phyloP scores from a whole-genome alignment of 2,888 invertebrate species.

The Homarus gammarus region DNA sequence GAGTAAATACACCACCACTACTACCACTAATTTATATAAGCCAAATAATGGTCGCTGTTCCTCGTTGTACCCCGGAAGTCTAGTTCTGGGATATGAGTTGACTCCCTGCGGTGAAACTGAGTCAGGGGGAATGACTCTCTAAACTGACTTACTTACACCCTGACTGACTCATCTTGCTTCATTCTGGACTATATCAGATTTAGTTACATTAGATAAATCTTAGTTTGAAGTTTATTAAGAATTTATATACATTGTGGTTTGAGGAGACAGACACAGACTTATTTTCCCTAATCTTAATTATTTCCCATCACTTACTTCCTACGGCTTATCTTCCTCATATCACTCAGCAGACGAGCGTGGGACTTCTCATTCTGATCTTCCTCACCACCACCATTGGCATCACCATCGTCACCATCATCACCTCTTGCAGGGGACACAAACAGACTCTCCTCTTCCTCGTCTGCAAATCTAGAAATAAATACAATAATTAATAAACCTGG shows the following conservation, averaged over 20 bases:
- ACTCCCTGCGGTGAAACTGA: background rate
- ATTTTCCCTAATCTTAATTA: background rate
- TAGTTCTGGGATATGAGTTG: too few species aligned
- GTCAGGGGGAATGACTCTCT: background rate
- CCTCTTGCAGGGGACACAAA: background rate
- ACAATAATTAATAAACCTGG: background rate
- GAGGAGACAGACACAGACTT: background rate
- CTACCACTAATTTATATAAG: background rate
- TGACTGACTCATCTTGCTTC: too few species aligned
- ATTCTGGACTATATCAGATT: too few species aligned
- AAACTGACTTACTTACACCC: background rate
- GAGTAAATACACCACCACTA: background rate
- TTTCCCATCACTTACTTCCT: conserved; percentile 8
- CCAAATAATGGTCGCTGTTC: too few species aligned
- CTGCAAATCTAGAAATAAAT: background rate
- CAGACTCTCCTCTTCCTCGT: background rate
- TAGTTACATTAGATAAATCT: too few species aligned
- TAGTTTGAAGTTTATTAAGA: background rate
- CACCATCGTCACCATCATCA: background rate
- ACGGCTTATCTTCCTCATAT: conserved; percentile 19
- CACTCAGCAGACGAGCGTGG: background rate
- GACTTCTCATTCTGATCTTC: background rate
- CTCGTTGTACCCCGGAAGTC: too few species aligned
- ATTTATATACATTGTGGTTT: background rate
- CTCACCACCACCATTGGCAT: background rate